Conservation (phyloP, 2,113 vertebrate genomes). For the Clarias macrocephalus region DNA sequence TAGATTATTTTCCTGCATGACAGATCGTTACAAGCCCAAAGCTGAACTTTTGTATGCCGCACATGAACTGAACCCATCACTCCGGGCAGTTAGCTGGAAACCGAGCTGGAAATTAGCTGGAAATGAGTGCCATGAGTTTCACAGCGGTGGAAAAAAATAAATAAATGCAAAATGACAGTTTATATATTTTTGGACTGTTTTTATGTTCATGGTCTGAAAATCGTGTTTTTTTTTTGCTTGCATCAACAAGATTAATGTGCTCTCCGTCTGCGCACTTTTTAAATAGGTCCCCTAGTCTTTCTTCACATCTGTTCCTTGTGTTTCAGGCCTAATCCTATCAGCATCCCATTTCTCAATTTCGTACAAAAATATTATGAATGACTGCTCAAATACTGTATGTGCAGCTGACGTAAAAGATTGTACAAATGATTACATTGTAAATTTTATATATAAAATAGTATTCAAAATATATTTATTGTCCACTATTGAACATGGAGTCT, state of each 20-base stretch:
- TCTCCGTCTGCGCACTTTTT: not conserved
- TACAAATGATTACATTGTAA: too few species aligned
- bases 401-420: too few species aligned
- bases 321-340: not conserved
- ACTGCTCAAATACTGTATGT: not conserved
- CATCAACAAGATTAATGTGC: slow-evolving; percentile 2
- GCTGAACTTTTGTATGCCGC: slow-evolving; percentile 2
- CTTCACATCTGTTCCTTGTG: slow-evolving; percentile 6
- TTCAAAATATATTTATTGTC: not conserved
- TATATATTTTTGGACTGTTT: not conserved
- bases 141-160: not conserved
- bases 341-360: not conserved
- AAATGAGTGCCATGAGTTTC: not conserved
- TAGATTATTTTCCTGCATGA: slow-evolving; percentile 23
- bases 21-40: slow-evolving; percentile 3
- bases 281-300: not conserved
- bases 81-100: not conserved
- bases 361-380: not conserved
- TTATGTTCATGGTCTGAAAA: slow-evolving; percentile 4
- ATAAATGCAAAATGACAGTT: not conserved
- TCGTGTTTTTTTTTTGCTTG: not conserved
- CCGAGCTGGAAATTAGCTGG: not conserved
- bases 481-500: not conserved
- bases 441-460: not conserved
- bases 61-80: not conserved